Evolutionary conservation across 2,797 vertebrate genomes (phyloP).

Genomic region (Melanotaenia boesemani): DNA sequence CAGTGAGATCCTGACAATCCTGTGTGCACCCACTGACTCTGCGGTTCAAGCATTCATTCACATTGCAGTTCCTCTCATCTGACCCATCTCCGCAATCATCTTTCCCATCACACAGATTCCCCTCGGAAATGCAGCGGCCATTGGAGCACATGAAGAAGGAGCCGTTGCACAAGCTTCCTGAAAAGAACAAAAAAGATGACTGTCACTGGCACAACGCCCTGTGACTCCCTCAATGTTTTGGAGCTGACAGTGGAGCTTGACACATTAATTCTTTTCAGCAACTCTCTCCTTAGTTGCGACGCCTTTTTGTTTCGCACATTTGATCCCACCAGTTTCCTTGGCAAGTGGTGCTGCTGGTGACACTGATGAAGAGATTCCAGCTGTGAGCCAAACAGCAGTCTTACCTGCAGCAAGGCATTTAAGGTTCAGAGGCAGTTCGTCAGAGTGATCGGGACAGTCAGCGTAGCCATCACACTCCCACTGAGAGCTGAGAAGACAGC

Average conservation of each 20-base stretch:
- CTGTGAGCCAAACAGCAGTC: constrained; percentile 70
- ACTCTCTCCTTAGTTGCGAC: constrained; percentile 11
- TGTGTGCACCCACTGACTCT: constrained; percentile 95
- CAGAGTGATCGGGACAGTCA: constrained; percentile 95
- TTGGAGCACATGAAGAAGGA: constrained; percentile 94
- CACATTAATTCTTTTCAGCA: constrained; percentile 48
- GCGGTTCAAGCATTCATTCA: constrained; percentile 97
- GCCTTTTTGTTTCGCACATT: constrained; percentile 47
- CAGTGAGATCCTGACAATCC: constrained; percentile 94
- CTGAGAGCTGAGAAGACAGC: constrained; percentile 92
- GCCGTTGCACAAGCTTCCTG: constrained; percentile 87
- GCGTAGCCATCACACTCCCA: constrained; percentile 98
- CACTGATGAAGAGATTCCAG: constrained; percentile 73
- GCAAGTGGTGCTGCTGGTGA: constrained; percentile 39
- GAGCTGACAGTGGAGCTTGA: constrained; percentile 28
- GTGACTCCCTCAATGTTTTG: constrained; percentile 25
- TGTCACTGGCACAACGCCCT: constrained; percentile 34
- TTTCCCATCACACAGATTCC: constrained; percentile 88
- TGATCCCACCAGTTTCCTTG: constrained; percentile 45
- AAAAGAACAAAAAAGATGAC: constrained; percentile 58
- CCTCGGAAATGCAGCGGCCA: constrained; percentile 92
- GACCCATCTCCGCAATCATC: constrained; percentile 95
- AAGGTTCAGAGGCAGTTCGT: constrained; percentile 94
- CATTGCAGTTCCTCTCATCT: constrained; percentile 94
- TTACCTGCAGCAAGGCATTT: constrained; percentile 94